A percentile compares a stretch with the other conserved stretches of the same genome.
Conservation (phyloP, 1,140 invertebrate species). For the Asobara japonica region DNA sequence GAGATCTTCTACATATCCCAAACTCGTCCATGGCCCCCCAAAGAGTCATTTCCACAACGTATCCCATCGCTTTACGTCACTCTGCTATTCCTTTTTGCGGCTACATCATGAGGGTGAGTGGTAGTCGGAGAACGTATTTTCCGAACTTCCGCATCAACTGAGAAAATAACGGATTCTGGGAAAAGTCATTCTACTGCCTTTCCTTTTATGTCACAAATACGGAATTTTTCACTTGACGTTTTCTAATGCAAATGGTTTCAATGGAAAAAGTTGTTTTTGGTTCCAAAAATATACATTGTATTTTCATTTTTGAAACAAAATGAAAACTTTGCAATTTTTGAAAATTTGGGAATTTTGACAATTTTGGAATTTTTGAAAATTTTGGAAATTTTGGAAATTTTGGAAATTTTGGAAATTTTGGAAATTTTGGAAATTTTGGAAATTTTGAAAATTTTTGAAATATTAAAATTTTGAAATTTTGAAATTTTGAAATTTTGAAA, state of each 20-base stretch:
- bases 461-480: too few species aligned
- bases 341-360: too few species aligned
- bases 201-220: neutral
- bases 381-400: too few species aligned
- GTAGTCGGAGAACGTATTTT: constrained; percentile 17
- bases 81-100: constrained; percentile 11
- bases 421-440: too few species aligned
- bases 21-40: neutral
- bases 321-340: too few species aligned
- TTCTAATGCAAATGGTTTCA: neutral
- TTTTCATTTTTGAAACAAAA: neutral
- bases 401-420: too few species aligned
- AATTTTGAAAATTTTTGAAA: too few species aligned
- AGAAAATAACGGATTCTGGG: neutral
- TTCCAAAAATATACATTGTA: too few species aligned
- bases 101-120: neutral
- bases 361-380: too few species aligned
- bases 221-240: neutral
- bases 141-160: constrained; percentile 18
- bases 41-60: constrained; percentile 1
- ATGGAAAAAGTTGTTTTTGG: too few species aligned
- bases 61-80: constrained; percentile 6
- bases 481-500: too few species aligned
- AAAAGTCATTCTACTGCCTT: constrained; percentile 22
- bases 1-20: constrained; percentile 8